Base-by-base conservation (phyloP, 2,113 vertebrate species). In the Cyanoderma ruficeps region DNA sequence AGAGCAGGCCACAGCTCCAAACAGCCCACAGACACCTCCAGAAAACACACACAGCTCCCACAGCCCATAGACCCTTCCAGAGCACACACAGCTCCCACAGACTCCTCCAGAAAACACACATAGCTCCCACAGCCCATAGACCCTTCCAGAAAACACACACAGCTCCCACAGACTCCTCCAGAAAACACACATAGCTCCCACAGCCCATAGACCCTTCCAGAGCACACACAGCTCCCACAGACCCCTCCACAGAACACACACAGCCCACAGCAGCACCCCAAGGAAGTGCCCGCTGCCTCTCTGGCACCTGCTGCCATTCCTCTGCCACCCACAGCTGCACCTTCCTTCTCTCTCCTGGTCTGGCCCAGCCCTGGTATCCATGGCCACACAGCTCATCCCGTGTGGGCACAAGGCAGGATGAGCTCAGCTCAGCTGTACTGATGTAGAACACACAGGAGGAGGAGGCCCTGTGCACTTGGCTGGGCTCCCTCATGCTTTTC, bases 211-310 rank as follows among this genome's bases (percentile, higher is more conserved):
- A 27, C 24, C 7, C 49, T 24, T 28, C 25, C 50, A 28, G 9
- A 28, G 27, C 50, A 52, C 14, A 27, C 24, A 50, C 25, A 47
- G 46, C 49, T 27, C 49, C 50, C 50, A 28, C 50, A 52, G 50
- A 52, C 5, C 5, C 50, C 27, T 28, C 50, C 50, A 28, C 15
- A 52, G 9, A 52, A 24, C 22, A 0, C 6, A 9, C 47, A 18
- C 33, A 20, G 53, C 0, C 2, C 47, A 20, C 31, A 23, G 75
- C 82, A 42, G 75, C 2, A 0, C 8, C 53, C 53, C 5, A 0
- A 8, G 55, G 46, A 25, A 53, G 19, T 28, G 11, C n/a, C 5
- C 3, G 1, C 31, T 21, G 17, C 37, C 67, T 21, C 37, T 5
- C 41, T 17, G 28, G 33, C 16, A 12, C 9, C 37, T 16, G 6